Evolutionary conservation across 2,888 invertebrate species (phyloP).

Genomic region (Camponotus fellah): DNA sequence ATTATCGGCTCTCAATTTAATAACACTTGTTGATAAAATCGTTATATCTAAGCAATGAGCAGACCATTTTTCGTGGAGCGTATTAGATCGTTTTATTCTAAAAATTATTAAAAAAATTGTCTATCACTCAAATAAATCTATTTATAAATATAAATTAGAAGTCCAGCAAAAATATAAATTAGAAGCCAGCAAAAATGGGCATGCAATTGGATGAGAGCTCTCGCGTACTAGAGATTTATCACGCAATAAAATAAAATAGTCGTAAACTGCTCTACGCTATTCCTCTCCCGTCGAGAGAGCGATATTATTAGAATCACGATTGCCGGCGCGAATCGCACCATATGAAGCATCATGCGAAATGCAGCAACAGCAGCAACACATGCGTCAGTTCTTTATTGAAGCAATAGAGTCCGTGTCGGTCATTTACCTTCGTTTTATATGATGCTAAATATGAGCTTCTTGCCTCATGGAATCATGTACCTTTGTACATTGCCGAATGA

Average conservation of each 20-base stretch:
- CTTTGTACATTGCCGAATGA: neutral
- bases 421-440: neutral
- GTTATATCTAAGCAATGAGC: too few species aligned
- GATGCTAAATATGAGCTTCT: neutral
- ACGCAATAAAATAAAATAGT: neutral
- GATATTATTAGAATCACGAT: conserved; percentile 5
- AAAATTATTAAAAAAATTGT: neutral
- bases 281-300: neutral
- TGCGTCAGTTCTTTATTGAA: neutral
- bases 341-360: neutral
- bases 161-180: neutral
- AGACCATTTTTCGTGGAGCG: too few species aligned
- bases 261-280: neutral
- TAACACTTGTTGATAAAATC: too few species aligned
- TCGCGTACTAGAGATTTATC: neutral
- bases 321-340: neutral
- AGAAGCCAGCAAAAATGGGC: neutral
- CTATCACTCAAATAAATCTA: neutral
- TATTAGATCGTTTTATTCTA: too few species aligned
- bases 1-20: too few species aligned
- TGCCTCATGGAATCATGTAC: neutral
- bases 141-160: neutral
- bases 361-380: neutral
- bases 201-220: conserved; percentile 4
- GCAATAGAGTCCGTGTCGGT: neutral